Evolutionary conservation across 2,888 invertebrate species (phyloP), one percentile per base, ranked within the genome.

Genomic region (Neoascia interrupta): DNA sequence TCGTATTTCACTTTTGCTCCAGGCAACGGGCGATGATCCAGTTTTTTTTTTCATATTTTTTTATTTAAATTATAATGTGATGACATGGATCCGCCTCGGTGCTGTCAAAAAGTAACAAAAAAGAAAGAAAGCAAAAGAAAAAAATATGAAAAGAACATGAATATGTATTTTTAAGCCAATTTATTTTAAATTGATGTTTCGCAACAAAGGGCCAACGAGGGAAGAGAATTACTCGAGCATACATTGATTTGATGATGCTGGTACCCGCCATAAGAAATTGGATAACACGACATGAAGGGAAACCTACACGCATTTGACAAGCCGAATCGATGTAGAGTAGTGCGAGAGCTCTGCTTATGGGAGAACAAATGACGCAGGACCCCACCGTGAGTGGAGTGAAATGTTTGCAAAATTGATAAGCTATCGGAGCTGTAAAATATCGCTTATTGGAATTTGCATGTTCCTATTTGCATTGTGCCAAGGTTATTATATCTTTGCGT

Each of bases 161-260:
- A 54, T 37, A 11, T 41, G 37, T 68, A 56, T 58, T 68, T 68
- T 39, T 36, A 49, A 58, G 58, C 68, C 68, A 58, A 68, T 51
- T 68, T 58, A 58, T 68, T 51, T 58, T 41, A 56, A 51, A 68
- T 58, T 68, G 51, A 68, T 58, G 58, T 68, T 58, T 51, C 58
- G 41, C 49, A 58, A 43, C 41, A 58, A 49, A 68, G 41, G 16
- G 13, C 45, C 15, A 28, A 37, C 36, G 26, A 13, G 26, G 49
- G 19, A 28, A 13, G 4, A 21, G 15, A 63, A 26, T 16, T 37
- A 47, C 19, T 36, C 26, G 19, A 15, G 58, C 41, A 3, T 34
- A 23, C 23, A 39, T 66, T 66, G 54, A 45, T 66, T 28, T 37
- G 49, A 58, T 68, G 56, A 8, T 31, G 10, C n/a, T 6, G 8